phyloP scores from a whole-genome alignment of 2,113 vertebrate genomes.

The Promerops cafer region DNA sequence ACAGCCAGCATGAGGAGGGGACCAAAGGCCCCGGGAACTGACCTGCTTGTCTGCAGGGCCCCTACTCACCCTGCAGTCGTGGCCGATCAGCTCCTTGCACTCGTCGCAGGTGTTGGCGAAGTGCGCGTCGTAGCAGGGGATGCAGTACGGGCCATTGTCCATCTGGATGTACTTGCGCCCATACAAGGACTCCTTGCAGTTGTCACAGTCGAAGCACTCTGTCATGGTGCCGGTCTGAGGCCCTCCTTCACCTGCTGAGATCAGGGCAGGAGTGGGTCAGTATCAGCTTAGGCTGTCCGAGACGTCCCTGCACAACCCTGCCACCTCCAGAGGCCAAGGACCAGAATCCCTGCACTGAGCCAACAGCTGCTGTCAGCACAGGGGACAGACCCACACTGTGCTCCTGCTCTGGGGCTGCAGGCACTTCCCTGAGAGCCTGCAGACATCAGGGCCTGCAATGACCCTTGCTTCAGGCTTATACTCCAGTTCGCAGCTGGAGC shows the following conservation, averaged over 20 bases:
- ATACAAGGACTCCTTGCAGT: constrained; percentile 95
- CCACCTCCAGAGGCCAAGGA: background rate
- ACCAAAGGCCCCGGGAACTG: accelerated
- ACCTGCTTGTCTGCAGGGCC: background rate
- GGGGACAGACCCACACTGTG: background rate
- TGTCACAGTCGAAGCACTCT: constrained; percentile 91
- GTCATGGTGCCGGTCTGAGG: constrained; percentile 78
- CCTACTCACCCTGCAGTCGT: constrained; percentile 87
- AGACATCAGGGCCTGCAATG: background rate
- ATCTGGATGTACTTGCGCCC: constrained; percentile 98
- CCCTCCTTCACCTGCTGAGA: constrained; percentile 23
- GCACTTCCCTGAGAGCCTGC: background rate
- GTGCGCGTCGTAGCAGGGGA: constrained; percentile 93
- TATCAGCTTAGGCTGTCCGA: accelerated
- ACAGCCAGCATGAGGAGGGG: background rate
- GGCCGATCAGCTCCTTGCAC: constrained; percentile 96
- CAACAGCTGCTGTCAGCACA: background rate
- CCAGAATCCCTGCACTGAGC: background rate
- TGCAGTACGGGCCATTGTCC: constrained; percentile 90
- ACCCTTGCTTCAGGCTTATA: background rate
- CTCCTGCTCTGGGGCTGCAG: background rate
- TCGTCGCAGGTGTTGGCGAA: constrained; percentile 97
- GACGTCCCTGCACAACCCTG: background rate
- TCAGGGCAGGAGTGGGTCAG: background rate
- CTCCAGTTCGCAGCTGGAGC: background rate